phyloP scores from a whole-genome alignment of 2,797 vertebrate genomes.

The Leptoclinus maculatus region DNA sequence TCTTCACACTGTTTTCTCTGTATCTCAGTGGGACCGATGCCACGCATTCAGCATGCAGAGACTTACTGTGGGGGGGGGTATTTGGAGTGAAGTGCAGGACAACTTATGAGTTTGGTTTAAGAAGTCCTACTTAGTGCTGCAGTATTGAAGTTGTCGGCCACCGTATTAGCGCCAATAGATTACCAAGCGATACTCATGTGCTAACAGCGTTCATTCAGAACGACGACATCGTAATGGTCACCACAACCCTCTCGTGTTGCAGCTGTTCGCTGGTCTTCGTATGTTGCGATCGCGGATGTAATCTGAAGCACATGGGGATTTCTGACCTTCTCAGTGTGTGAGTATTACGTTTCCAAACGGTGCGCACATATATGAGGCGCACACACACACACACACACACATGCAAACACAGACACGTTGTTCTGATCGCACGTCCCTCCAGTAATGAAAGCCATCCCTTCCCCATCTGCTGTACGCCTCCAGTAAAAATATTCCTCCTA shows the following conservation, averaged over 20 bases:
- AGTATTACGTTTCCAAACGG: slow-evolving; percentile 37
- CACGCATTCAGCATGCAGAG: neutral
- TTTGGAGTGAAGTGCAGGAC: neutral
- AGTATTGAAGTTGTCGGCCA: neutral
- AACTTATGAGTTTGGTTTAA: neutral
- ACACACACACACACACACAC: neutral
- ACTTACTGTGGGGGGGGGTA: neutral
- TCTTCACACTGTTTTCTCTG: slow-evolving; percentile 9
- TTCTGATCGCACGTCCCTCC: slow-evolving; percentile 53
- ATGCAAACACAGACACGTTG: slow-evolving; percentile 42
- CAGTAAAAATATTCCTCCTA: slow-evolving; percentile 71
- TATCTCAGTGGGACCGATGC: neutral
- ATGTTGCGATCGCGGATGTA: slow-evolving; percentile 29
- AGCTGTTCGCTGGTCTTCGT: slow-evolving; percentile 2
- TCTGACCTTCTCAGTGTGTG: slow-evolving; percentile 51
- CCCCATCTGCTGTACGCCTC: slow-evolving; percentile 59
- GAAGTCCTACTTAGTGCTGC: neutral
- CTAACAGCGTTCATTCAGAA: neutral
- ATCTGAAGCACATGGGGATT: slow-evolving; percentile 66
- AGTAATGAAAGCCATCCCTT: slow-evolving; percentile 62
- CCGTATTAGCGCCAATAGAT: neutral
- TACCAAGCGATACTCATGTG: neutral
- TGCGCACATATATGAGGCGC: slow-evolving; percentile 13
- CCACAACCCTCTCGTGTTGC: slow-evolving; percentile 17
- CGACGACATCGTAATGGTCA: neutral